A percentile compares a stretch with the other conserved stretches of the same genome.
Evolutionary conservation across 2,888 invertebrate species (phyloP).

Genomic region (Meiosimyza platycephala): DNA sequence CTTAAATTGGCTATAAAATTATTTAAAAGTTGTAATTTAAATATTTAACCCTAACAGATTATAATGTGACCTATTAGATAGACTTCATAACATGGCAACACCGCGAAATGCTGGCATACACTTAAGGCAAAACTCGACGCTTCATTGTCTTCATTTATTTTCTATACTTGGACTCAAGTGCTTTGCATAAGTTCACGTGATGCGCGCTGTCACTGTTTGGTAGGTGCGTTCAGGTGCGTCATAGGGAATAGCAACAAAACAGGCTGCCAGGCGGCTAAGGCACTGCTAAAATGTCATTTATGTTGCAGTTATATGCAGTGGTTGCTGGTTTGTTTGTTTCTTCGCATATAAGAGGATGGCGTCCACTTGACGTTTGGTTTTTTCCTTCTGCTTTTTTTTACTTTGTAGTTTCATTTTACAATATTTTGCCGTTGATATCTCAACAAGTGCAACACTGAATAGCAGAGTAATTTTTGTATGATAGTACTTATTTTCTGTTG

Average conservation of each 20-base stretch:
- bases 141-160: conserved; percentile 15
- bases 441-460: conserved; percentile 26
- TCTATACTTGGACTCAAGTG: conserved; percentile 10
- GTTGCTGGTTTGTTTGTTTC: not conserved
- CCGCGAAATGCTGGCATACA: not conserved
- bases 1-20: too few species aligned
- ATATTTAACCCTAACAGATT: too few species aligned
- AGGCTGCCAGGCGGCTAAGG: not conserved
- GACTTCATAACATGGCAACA: not conserved
- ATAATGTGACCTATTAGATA: not conserved
- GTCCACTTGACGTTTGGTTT: conserved; percentile 14
- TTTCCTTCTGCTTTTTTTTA: not conserved
- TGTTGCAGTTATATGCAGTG: conserved; percentile 11
- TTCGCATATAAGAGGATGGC: not conserved
- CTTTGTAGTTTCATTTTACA: conserved; percentile 3
- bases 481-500: conserved; percentile 9
- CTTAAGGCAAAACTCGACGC: not conserved
- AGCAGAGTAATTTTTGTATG: conserved; percentile 21
- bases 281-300: not conserved
- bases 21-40: too few species aligned
- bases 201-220: conserved; percentile 1
- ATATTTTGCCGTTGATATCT: conserved; percentile 25
- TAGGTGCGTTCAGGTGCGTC: not conserved
- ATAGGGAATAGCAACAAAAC: not conserved
- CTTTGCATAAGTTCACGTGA: conserved; percentile 24